Percentiles rank a stretch among this genome's conserved stretches.
Conservation (phyloP, 2,113 vertebrate species). For the Gulo gulo region DNA sequence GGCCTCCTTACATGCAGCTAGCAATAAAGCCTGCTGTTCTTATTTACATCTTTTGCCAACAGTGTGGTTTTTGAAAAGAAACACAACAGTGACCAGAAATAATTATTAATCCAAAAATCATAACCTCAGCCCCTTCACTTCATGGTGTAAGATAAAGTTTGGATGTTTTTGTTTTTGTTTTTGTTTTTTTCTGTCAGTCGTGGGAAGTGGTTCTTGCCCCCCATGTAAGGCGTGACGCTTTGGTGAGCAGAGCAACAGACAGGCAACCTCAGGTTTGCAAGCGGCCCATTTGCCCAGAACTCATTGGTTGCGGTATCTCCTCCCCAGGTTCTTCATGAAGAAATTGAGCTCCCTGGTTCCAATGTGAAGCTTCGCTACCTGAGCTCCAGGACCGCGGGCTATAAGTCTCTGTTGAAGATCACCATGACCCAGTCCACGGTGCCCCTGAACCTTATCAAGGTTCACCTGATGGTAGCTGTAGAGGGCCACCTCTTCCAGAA, state of each 20-base stretch:
- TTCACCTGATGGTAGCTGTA: slow-evolving; percentile 98
- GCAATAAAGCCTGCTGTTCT: slow-evolving; percentile 71
- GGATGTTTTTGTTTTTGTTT: neutral
- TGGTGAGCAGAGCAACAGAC: neutral
- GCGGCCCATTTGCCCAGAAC: neutral
- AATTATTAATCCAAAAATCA: slow-evolving; percentile 76
- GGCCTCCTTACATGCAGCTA: slow-evolving; percentile 60
- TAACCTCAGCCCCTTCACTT: slow-evolving; percentile 44
- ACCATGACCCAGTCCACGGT: slow-evolving; percentile 96
- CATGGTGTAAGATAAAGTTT: neutral
- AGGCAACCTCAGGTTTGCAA: neutral
- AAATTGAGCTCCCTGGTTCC: slow-evolving; percentile 94
- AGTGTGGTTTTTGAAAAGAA: slow-evolving; percentile 62
- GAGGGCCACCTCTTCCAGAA: slow-evolving; percentile 99
- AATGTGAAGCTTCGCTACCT: slow-evolving; percentile 94
- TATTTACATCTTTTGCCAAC: slow-evolving; percentile 72
- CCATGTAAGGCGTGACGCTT: neutral
- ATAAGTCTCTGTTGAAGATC: slow-evolving; percentile 96
- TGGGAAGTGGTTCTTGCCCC: neutral
- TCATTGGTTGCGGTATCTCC: slow-evolving; percentile 51
- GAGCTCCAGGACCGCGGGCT: slow-evolving; percentile 95
- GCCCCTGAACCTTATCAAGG: slow-evolving; percentile 96
- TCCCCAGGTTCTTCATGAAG: slow-evolving; percentile 95
- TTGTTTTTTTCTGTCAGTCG: neutral
- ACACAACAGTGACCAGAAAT: slow-evolving; percentile 60